Base-by-base conservation (phyloP, 2,888 invertebrate species). In the Caprella mutica region DNA sequence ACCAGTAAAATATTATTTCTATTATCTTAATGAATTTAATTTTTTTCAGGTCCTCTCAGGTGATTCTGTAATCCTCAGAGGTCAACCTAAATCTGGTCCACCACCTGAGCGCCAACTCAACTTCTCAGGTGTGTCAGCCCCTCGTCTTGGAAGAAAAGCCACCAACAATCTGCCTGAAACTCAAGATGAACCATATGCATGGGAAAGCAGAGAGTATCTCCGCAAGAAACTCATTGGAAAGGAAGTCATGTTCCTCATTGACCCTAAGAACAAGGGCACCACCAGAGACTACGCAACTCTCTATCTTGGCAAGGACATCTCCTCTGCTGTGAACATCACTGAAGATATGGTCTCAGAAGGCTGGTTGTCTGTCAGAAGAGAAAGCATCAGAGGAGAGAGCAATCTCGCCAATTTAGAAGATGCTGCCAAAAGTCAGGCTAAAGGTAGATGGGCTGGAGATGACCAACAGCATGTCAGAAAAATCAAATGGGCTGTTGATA, bases 141-240 rank as follows among this genome's bases (percentile, higher is more conserved):
- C 97, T 19, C 88, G 92, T 76, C 77, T 97, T 61, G 90, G 85
- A 5, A 78, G 87, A 66, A 78, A 88, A 68, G 82, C 33, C 3
- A 23, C 24, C 23, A 17, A 2, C 72, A 81, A 78, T 72, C 78
- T 80, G 40, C 79, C 79, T 43, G 85, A 85, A 69, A 80, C 81
- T 12, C 85, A 82, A 72, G 91, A 91, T 72, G 89, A 97, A 75
- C 89, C 96, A 1, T 97, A 80, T 77, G 96, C 94, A 0, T 98
- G 96, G 94, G 96, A 97, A 71, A 89, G 96, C 1, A 81, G 97
- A 55, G 97, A 98, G 75, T 96, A 84, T 71, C 77, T 98, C 50
- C 80, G 97, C 35, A 89, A 90, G 71, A 90, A 89, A 72, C 75
- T 97, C 33, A 83, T 98, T 68, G 93, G 93, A 2, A 85, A 89